Base-by-base conservation (phyloP, 2,888 invertebrate species). In the Criorhina ranunculi region DNA sequence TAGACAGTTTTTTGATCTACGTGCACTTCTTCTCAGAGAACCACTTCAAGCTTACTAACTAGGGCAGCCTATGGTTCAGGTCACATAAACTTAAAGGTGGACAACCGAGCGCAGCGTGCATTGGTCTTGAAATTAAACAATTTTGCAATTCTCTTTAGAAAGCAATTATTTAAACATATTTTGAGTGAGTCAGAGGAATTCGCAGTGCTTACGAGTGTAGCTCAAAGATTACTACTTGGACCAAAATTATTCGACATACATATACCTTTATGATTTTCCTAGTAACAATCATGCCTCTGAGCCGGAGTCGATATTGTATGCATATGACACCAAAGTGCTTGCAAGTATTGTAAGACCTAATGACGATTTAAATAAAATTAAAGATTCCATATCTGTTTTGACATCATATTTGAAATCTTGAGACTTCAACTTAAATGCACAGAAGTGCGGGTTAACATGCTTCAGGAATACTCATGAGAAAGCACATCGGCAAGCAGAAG, bases 261-360 rank as follows among this genome's bases (percentile, higher is more conserved):
- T 59, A 24, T 59, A 42, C 29, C 59, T 59, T 5, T n/a, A 24
- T 40, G 66, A 37, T 53, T 67, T 67, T 42, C 24, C 53, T 29
- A 42, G 53, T 29, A 40, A 40, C 12, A n/a, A 12, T n/a, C 40
- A 5, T n/a, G 40, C 1, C 6, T 12, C 4, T 33, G 33, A 33
- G 33, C 6, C 40, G n/a, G 40, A 40, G 5, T 12, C 40, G 3
- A 40, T 40, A 2, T 7, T 40, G 12, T 40, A 8, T 12, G 40
- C 12, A 3, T n/a, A 40, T 40, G 40, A 40, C 12, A 12, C 37
- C 9, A 35, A 5, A 12, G 11, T 24, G 12, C n/a, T 42, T 1
- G 59, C 42, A 17, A 42, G 24, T 7, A 40, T 40, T 17, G 29
- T 59, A 5, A 59, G 59, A 29, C 59, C 59, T 12, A 11, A 9